Evolutionary conservation across 2,888 invertebrate genomes (phyloP).

Genomic region (Lottia gigantea): DNA sequence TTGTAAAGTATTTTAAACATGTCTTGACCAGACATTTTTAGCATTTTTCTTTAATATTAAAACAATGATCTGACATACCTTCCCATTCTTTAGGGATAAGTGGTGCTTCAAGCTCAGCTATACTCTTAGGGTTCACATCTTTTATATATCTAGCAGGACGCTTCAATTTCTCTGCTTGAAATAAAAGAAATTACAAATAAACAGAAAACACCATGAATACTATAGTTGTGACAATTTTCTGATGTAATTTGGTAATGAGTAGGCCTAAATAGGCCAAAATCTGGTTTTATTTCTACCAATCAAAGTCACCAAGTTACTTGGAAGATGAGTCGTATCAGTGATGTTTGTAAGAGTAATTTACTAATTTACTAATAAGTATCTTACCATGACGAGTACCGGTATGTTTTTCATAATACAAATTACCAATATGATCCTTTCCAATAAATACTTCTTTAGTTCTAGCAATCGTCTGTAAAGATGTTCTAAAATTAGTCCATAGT

Average conservation of each 20-base stretch:
- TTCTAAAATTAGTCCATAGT: constrained; percentile 26
- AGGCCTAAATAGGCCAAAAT: too few relatives aligned
- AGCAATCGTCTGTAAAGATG: constrained; percentile 19
- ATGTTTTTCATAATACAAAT: constrained; percentile 36
- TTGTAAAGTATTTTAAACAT: too few relatives aligned
- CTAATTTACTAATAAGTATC: neutral
- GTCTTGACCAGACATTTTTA: too few relatives aligned
- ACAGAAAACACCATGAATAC: too few relatives aligned
- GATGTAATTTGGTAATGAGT: too few relatives aligned
- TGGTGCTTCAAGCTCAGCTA: constrained; percentile 16
- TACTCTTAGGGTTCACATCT: neutral
- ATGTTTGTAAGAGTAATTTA: too few relatives aligned
- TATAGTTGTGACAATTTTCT: too few relatives aligned
- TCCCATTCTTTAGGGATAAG: constrained; percentile 33
- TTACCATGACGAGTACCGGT: constrained; percentile 32
- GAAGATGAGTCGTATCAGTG: too few relatives aligned
- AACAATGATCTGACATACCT: constrained; percentile 15
- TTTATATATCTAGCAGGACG: constrained; percentile 23
- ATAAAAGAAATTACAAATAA: constrained; percentile 13
- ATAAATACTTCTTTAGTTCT: constrained; percentile 26
- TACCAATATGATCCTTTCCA: constrained; percentile 37
- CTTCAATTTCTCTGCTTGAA: constrained; percentile 11
- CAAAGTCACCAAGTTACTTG: too few relatives aligned
- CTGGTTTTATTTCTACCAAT: constrained; percentile 12
- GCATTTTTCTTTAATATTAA: too few relatives aligned